phyloP scores from a whole-genome alignment of 2,113 vertebrate species.

The Rhadina sibilatrix region DNA sequence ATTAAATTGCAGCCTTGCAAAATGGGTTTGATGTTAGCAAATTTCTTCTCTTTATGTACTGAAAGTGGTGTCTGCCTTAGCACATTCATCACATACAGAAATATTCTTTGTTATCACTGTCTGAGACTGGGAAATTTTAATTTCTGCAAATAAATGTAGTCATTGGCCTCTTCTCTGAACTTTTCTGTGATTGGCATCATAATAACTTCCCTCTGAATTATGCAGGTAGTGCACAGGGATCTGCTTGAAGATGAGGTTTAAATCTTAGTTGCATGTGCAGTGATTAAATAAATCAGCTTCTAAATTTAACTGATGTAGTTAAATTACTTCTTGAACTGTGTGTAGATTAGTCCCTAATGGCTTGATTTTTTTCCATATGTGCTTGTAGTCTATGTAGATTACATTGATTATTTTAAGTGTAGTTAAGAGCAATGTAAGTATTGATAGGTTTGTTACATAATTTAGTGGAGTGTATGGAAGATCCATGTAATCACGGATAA shows the following conservation, averaged over 20 bases:
- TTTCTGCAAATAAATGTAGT: neutral
- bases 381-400: neutral
- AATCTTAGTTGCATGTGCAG: neutral
- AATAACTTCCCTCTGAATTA: neutral
- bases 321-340: slow-evolving; percentile 27
- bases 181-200: neutral
- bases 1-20: neutral
- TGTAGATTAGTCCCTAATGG: neutral
- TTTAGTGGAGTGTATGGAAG: neutral
- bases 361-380: neutral
- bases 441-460: neutral
- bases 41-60: neutral
- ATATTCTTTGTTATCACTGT: neutral
- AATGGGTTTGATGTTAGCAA: neutral
- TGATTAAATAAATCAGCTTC: slow-evolving; percentile 40
- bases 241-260: slow-evolving; percentile 9
- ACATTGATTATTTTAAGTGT: neutral
- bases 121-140: neutral
- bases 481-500: neutral
- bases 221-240: neutral
- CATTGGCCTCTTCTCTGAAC: neutral
- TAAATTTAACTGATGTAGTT: slow-evolving; percentile 43
- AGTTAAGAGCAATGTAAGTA: neutral
- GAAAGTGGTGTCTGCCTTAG: neutral
- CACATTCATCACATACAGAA: neutral